These are phyloP conservation scores for Periplaneta americana DNA, from an alignment of 1,140 invertebrate genomes.

Conservation along the genomic window DNA sequence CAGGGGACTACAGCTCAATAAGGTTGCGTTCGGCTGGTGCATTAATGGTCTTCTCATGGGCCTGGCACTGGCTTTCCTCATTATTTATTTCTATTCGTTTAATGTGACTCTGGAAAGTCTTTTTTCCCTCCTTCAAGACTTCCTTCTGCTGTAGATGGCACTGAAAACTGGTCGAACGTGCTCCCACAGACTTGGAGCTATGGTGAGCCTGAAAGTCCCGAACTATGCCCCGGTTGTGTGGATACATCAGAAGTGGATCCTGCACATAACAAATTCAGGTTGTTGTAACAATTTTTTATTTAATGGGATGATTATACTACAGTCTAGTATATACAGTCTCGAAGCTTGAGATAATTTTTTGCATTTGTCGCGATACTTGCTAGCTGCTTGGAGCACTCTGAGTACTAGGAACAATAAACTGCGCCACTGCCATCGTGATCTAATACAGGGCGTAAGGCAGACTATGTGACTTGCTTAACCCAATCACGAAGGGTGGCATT, in stretches of 20 bases:
- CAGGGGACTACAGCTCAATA: neutral
- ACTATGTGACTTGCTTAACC: too few relatives aligned
- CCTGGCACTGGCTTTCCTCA: neutral
- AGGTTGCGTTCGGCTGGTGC: neutral
- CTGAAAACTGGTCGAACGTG: neutral
- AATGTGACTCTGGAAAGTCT: neutral
- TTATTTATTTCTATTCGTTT: neutral
- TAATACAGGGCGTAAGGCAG: too few relatives aligned
- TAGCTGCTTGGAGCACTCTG: neutral
- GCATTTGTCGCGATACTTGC: neutral
- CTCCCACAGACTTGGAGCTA: neutral
- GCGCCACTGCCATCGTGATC: too few relatives aligned
- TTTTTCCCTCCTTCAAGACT: neutral
- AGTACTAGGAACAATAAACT: too few relatives aligned
- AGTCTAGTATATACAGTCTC: too few relatives aligned
- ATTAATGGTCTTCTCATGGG: neutral
- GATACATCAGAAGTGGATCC: slow-evolving; percentile 56
- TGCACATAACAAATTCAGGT: too few relatives aligned
- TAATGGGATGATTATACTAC: slow-evolving; percentile 3
- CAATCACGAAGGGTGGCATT: too few relatives aligned
- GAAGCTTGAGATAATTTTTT: too few relatives aligned
- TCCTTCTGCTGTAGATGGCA: slow-evolving; percentile 1
- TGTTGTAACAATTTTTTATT: too few relatives aligned
- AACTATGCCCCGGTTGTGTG: slow-evolving; percentile 48
- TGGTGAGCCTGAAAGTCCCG: slow-evolving; percentile 1